phyloP scores from a whole-genome alignment of 2,888 invertebrate species.

The Scaptomyza polygonia region DNA sequence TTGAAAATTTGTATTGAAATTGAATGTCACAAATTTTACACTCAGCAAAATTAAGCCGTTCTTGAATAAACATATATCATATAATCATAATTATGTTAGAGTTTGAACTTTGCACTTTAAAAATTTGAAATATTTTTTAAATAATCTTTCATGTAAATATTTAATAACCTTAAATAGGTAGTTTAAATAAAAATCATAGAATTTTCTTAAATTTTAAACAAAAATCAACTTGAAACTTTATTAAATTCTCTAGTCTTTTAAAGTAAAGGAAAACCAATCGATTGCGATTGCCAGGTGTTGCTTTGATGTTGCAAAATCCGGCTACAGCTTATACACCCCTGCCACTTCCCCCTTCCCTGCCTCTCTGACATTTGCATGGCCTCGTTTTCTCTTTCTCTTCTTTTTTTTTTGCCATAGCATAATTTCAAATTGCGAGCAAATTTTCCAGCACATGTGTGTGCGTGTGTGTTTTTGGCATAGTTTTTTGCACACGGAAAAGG shows the following conservation, averaged over 20 bases:
- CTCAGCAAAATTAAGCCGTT: slow-evolving; percentile 1
- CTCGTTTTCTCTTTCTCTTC: slow-evolving; percentile 52
- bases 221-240: background rate
- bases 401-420: slow-evolving; percentile 38
- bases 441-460: slow-evolving; percentile 49
- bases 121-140: too few species aligned
- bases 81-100: too few species aligned
- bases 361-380: slow-evolving; percentile 72
- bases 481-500: slow-evolving; percentile 72
- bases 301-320: slow-evolving; percentile 60
- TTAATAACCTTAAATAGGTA: too few species aligned
- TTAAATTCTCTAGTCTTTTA: too few species aligned
- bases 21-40: slow-evolving; percentile 28
- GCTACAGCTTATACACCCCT: slow-evolving; percentile 30
- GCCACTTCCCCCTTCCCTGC: background rate
- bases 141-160: too few species aligned
- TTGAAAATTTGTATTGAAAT: slow-evolving; percentile 40
- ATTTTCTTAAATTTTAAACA: too few species aligned
- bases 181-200: too few species aligned
- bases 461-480: slow-evolving; percentile 58
- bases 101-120: too few species aligned
- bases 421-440: slow-evolving; percentile 78
- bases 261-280: too few species aligned
- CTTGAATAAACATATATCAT: too few species aligned
- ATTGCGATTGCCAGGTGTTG: slow-evolving; percentile 70